Evolutionary conservation across 2,888 invertebrate genomes (phyloP).

Genomic region (Lithophane leautieri): DNA sequence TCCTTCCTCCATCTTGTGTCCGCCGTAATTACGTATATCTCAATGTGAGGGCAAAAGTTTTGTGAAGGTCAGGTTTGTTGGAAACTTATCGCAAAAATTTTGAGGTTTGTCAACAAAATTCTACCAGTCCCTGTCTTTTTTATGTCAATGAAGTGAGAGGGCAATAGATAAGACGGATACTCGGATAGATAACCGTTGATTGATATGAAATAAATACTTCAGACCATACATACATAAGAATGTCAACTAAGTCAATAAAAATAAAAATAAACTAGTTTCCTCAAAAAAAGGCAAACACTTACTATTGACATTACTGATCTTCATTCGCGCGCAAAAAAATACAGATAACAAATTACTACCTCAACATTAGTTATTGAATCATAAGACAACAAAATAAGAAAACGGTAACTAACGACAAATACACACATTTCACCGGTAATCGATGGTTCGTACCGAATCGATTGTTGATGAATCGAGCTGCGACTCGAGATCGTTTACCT

Average conservation of each 20-base stretch:
- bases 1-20: slow-evolving; percentile 55
- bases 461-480: slow-evolving; percentile 69
- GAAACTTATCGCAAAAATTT: slow-evolving; percentile 1
- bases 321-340: slow-evolving; percentile 42
- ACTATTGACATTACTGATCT: slow-evolving; percentile 9
- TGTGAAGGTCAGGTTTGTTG: slow-evolving; percentile 19
- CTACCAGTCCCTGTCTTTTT: not conserved
- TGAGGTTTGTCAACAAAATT: not conserved
- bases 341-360: slow-evolving; percentile 39
- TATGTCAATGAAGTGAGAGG: not conserved
- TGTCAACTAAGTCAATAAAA: too few relatives aligned
- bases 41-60: slow-evolving; percentile 23
- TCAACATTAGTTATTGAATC: slow-evolving; percentile 35
- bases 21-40: slow-evolving; percentile 42
- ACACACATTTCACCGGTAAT: slow-evolving; percentile 61
- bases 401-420: slow-evolving; percentile 60
- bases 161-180: not conserved
- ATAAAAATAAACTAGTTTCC: too few relatives aligned
- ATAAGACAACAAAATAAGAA: slow-evolving; percentile 51
- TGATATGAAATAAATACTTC: not conserved
- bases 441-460: slow-evolving; percentile 58
- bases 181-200: not conserved
- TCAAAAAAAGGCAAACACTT: slow-evolving; percentile 23
- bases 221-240: too few relatives aligned
- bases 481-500: slow-evolving; percentile 65